Evolutionary conservation across 2,888 invertebrate species (phyloP).

Genomic region (Rambutsinella grinnellia): DNA sequence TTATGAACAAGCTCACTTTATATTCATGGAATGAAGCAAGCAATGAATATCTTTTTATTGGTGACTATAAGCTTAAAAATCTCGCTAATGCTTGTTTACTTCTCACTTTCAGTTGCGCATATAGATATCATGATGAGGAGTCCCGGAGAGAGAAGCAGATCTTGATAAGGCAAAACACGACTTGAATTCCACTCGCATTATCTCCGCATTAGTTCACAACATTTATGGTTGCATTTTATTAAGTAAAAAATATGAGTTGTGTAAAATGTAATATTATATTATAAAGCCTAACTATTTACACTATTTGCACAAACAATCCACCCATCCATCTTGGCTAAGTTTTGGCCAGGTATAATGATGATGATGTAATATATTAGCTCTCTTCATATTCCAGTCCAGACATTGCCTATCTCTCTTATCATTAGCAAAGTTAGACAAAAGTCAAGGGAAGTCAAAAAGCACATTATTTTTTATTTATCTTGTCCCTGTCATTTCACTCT

Average conservation of each 20-base stretch:
- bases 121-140: background rate
- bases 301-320: slow-evolving; percentile 44
- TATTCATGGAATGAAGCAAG: background rate
- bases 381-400: background rate
- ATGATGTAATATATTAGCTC: background rate
- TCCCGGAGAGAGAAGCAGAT: background rate
- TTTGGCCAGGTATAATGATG: background rate
- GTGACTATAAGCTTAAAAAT: too few relatives aligned
- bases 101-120: background rate
- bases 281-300: slow-evolving; percentile 24
- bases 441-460: slow-evolving; percentile 43
- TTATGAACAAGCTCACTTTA: background rate
- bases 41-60: background rate
- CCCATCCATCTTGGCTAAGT: slow-evolving; percentile 1
- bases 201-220: slow-evolving; percentile 18
- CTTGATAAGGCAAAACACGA: background rate
- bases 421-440: slow-evolving; percentile 22
- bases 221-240: slow-evolving; percentile 19
- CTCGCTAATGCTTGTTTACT: background rate
- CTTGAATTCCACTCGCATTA: too few relatives aligned
- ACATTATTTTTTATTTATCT: slow-evolving; percentile 51
- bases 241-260: slow-evolving; percentile 23
- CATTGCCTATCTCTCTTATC: background rate
- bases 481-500: slow-evolving; percentile 23
- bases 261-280: background rate